Evolutionary conservation across 2,113 vertebrate species (phyloP).

Genomic region (Lathamus discolor): DNA sequence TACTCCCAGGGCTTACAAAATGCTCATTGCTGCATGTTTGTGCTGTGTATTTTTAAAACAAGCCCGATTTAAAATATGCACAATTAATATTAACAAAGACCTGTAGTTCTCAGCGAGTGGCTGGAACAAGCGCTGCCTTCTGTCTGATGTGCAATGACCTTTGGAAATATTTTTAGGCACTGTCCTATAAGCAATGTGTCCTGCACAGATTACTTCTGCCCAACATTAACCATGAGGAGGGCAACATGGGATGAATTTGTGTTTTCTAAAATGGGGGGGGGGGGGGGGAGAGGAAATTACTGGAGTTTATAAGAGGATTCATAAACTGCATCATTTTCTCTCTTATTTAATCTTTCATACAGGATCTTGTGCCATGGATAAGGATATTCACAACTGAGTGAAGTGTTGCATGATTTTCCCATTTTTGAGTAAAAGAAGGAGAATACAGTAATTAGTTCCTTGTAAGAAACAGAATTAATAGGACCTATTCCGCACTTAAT

Average conservation of each 20-base stretch:
- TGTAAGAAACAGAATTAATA: background rate
- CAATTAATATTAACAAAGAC: conserved; percentile 54
- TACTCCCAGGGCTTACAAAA: background rate
- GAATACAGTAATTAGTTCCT: background rate
- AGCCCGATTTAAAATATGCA: background rate
- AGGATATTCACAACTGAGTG: background rate
- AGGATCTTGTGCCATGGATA: background rate
- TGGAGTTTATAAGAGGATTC: background rate
- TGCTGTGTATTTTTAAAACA: background rate
- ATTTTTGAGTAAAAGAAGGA: background rate
- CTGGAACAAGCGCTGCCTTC: conserved; percentile 28
- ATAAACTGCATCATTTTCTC: background rate
- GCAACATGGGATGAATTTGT: background rate
- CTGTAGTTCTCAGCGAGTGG: background rate
- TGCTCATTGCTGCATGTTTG: background rate
- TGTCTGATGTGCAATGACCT: conserved; percentile 45
- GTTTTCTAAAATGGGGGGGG: background rate
- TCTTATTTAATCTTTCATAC: background rate
- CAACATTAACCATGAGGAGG: background rate
- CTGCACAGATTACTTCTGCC: conserved; percentile 31
- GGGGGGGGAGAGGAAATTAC: background rate
- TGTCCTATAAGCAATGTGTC: background rate
- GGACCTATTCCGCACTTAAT: background rate
- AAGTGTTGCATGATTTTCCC: background rate
- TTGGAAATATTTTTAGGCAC: conserved; percentile 49